These are phyloP conservation scores for Limenitis arthemis DNA, from an alignment of 2,888 invertebrate species.

Conservation along the genomic window DNA sequence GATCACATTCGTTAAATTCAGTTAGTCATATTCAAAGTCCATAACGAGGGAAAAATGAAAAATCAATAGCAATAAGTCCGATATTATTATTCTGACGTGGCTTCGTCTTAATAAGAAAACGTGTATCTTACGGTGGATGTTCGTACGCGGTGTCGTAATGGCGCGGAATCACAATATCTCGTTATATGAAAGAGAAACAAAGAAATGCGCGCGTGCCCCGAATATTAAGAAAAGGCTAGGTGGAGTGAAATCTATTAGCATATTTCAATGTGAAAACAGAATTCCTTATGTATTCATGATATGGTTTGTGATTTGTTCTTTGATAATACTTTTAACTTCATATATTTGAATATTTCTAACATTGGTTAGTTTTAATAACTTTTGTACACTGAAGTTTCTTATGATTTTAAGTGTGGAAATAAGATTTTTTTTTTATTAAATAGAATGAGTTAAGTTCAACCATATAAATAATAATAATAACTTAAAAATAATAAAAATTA, in stretches of 20 bases:
- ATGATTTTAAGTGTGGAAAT: too few species aligned
- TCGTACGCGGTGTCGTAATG: conserved; percentile 62
- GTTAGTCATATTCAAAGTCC: not conserved
- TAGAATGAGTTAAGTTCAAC: too few species aligned
- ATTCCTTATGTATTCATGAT: not conserved
- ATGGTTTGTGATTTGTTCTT: not conserved
- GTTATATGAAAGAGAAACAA: conserved; percentile 66
- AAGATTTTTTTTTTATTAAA: too few species aligned
- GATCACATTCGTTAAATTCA: not conserved
- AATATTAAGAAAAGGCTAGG: conserved; percentile 32
- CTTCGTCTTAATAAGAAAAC: conserved; percentile 64
- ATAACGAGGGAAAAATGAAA: conserved; percentile 26
- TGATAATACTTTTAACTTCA: not conserved
- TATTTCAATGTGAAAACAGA: conserved; percentile 9
- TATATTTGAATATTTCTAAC: too few species aligned
- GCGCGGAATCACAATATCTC: conserved; percentile 67
- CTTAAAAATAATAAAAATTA: too few species aligned
- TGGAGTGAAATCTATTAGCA: conserved; percentile 21
- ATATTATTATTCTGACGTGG: conserved; percentile 56
- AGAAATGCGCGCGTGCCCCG: conserved; percentile 58
- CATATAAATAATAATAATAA: too few species aligned
- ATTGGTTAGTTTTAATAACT: too few species aligned
- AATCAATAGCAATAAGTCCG: conserved; percentile 36
- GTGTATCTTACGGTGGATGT: conserved; percentile 66
- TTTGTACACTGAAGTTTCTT: too few species aligned